These are phyloP conservation scores for Apus apus DNA, from an alignment of 2,113 vertebrate species.

Conservation along the genomic window DNA sequence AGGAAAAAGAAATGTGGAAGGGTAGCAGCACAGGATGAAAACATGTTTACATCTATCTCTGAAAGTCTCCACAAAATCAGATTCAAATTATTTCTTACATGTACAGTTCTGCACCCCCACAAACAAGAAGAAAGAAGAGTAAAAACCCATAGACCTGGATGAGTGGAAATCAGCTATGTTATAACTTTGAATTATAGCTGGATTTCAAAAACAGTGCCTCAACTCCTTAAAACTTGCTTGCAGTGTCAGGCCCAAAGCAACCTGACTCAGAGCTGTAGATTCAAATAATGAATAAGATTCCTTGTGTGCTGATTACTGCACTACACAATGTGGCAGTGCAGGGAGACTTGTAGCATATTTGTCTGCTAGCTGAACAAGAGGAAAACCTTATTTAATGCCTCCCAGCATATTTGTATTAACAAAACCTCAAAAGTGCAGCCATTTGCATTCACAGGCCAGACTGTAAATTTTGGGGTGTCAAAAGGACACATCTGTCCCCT, in stretches of 20 bases:
- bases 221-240: not conserved
- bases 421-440: not conserved
- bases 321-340: accelerated
- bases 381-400: not conserved
- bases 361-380: not conserved
- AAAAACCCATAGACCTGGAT: not conserved
- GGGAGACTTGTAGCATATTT: not conserved
- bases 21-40: not conserved
- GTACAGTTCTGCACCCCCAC: not conserved
- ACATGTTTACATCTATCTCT: not conserved
- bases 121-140: not conserved
- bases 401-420: not conserved
- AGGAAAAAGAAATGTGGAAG: not conserved
- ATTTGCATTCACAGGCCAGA: not conserved
- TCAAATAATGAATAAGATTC: not conserved
- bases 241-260: not conserved
- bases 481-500: not conserved
- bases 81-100: not conserved
- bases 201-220: not conserved
- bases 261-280: not conserved
- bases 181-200: not conserved
- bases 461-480: not conserved
- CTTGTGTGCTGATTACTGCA: not conserved
- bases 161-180: not conserved
- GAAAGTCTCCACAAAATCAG: not conserved